Base-by-base conservation (phyloP, 23 tunicate genomes). In the Aplidium turbinatum region DNA sequence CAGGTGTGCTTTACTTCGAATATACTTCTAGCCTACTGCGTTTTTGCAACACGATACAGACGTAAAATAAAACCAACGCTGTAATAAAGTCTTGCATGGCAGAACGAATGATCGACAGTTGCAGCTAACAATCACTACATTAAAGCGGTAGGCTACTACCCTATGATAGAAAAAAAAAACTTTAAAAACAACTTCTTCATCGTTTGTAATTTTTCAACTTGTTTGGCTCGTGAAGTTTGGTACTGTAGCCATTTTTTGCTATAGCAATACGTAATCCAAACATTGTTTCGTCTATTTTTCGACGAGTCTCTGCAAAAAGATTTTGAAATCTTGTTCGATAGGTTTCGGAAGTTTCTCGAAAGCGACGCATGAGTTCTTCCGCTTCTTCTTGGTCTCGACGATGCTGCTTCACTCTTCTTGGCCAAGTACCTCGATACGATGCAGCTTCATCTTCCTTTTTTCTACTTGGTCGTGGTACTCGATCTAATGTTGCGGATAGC, bases 181-280 rank as follows among this genome's bases (percentile, higher is more conserved):
- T n/a, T n/a, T n/a, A n/a, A n/a, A n/a, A n/a, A n/a, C n/a, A n/a
- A n/a, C n/a, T n/a, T n/a, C n/a, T n/a, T n/a, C n/a, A n/a, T n/a
- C n/a, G n/a, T n/a, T n/a, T n/a, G n/a, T n/a, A n/a, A n/a, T n/a
- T n/a, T n/a, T n/a, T n/a, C n/a, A n/a, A n/a, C n/a, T 6, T 20
- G 19, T 54, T 42, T 54, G 66, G 48, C 30, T 55, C 34, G 23
- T 63, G 50, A 33, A 48, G 64, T 19, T 31, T 47, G 46, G 82
- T 31, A 47, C 73, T 68, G 76, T 79, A 79, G 1, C 85, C 85
- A 38, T 52, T 79, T 38, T 79, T 79, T 4, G 85, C 85, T 45
- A 79, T 48, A 20, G 85, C 45, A 33, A 79, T 68, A 3, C 85
- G 76, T 16, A 79, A 34, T 3, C 76, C 76, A 29, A 79, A 79